Conservation (phyloP, 2,113 vertebrate species). For the Oxygymnocypris stewartii region DNA sequence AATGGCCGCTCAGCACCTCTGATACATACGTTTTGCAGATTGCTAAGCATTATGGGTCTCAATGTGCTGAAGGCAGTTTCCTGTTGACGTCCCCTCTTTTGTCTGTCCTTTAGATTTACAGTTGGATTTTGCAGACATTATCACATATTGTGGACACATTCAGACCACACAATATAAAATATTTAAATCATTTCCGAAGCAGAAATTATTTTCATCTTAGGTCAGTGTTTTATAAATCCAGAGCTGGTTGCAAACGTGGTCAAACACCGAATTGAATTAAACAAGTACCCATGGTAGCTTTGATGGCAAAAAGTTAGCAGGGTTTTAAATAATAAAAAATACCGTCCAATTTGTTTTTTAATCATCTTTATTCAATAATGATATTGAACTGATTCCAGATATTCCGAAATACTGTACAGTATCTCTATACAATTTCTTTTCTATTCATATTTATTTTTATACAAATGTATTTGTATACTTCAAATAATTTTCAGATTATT, state of each 20-base stretch:
- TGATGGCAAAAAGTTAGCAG: neutral
- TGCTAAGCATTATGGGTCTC: slow-evolving; percentile 37
- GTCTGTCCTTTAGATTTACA: neutral
- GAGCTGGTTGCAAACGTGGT: neutral
- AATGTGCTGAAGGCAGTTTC: slow-evolving; percentile 36
- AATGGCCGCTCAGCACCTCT: slow-evolving; percentile 53
- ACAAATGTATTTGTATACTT: neutral
- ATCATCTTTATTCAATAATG: neutral
- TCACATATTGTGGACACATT: neutral
- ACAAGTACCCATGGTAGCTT: neutral
- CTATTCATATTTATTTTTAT: neutral
- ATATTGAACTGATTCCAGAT: neutral
- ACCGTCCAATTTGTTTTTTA: neutral
- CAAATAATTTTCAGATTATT: neutral
- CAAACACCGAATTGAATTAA: slow-evolving; percentile 20
- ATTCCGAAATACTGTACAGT: neutral
- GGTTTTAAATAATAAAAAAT: neutral
- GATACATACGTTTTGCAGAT: slow-evolving; percentile 54
- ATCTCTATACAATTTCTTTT: neutral
- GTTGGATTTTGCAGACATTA: slow-evolving; percentile 6
- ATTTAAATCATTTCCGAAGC: neutral
- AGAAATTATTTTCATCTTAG: neutral
- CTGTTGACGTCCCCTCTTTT: neutral
- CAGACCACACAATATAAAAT: neutral
- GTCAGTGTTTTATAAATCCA: slow-evolving; percentile 5